phyloP scores from a whole-genome alignment of 2,113 vertebrate species.

The Hydrochoerus hydrochaeris region DNA sequence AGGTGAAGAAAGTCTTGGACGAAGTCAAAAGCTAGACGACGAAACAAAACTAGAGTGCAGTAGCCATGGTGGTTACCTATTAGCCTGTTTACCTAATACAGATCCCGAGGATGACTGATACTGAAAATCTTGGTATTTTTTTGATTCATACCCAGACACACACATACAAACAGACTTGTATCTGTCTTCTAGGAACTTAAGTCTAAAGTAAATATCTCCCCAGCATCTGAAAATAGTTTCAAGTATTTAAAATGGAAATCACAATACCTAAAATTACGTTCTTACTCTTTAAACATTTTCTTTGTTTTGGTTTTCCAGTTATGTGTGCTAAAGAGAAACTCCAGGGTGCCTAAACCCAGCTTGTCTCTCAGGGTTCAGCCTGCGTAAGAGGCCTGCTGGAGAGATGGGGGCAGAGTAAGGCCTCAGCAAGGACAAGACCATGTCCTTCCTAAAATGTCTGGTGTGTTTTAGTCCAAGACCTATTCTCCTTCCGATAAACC shows the following conservation, averaged over 20 bases:
- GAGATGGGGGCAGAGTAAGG: neutral
- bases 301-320: slow-evolving; percentile 35
- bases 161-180: neutral
- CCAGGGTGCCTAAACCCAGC: neutral
- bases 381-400: neutral
- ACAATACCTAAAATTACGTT: neutral
- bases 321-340: neutral
- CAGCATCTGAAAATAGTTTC: neutral
- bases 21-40: slow-evolving; percentile 37
- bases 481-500: neutral
- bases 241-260: slow-evolving; percentile 52
- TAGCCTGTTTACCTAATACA: neutral
- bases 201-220: neutral
- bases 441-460: neutral
- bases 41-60: neutral
- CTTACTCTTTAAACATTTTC: neutral
- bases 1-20: neutral
- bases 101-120: neutral
- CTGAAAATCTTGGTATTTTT: neutral
- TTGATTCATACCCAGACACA: neutral
- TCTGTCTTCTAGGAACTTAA: neutral
- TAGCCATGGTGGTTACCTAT: neutral
- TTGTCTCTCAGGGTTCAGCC: neutral
- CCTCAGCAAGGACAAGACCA: neutral
- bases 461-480: neutral